A percentile compares a stretch with the other conserved stretches of the same genome.
Evolutionary conservation across 1,140 invertebrate genomes (phyloP).

Genomic region (Paraescarpia echinospica): DNA sequence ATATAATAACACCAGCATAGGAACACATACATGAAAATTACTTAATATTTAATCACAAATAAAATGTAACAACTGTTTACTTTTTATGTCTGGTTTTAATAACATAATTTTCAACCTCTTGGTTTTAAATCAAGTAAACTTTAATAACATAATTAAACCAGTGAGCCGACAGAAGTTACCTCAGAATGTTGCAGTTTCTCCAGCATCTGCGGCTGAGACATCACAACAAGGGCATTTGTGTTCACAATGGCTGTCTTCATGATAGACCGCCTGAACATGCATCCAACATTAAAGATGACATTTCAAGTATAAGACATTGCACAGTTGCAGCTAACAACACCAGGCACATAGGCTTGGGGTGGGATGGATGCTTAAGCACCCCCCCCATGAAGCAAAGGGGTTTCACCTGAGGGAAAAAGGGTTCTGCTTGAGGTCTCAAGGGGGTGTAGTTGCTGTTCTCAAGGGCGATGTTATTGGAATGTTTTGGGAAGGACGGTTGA

Average conservation of each 20-base stretch:
- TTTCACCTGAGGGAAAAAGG: no score
- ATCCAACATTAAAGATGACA: not conserved
- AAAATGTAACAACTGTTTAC: not conserved
- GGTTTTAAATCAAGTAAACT: not conserved
- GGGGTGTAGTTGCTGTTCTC: no score
- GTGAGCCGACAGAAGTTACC: slow-evolving; percentile 33
- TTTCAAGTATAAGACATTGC: not conserved
- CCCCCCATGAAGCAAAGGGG: no score
- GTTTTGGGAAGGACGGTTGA: no score
- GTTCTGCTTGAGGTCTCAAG: no score
- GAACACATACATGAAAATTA: not conserved
- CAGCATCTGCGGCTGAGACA: slow-evolving; percentile 54
- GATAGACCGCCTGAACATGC: slow-evolving; percentile 47
- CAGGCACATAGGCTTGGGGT: no score
- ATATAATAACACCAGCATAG: no score
- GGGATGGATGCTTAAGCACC: no score
- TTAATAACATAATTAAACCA: not conserved
- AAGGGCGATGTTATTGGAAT: no score
- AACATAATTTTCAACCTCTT: not conserved
- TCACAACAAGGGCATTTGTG: slow-evolving; percentile 52
- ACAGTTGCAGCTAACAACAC: not conserved
- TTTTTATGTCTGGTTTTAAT: not conserved
- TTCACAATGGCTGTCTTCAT: slow-evolving; percentile 52
- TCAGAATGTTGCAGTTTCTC: slow-evolving; percentile 56
- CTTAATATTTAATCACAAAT: not conserved